Evolutionary conservation across 1,140 invertebrate genomes (phyloP).

Genomic region (Nephotettix cincticeps): DNA sequence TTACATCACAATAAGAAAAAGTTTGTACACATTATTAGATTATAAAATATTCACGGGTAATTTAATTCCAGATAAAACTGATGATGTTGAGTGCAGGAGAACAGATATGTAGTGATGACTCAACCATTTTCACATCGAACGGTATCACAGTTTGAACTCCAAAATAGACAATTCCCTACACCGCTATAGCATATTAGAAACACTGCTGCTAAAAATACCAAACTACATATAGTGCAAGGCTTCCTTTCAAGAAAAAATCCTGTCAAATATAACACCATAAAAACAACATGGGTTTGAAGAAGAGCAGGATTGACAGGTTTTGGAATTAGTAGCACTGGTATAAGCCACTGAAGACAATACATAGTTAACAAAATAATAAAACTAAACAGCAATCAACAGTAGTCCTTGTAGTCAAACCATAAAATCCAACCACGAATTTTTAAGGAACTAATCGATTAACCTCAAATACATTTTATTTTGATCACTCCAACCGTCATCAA

Average conservation of each 20-base stretch:
- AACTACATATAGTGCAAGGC: slow-evolving; percentile 94
- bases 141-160: slow-evolving; percentile 77
- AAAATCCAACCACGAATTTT: background rate
- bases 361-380: slow-evolving; percentile 53
- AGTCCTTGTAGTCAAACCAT: background rate
- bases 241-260: slow-evolving; percentile 94
- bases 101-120: slow-evolving; percentile 8
- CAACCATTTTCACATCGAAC: slow-evolving; percentile 66
- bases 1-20: too few species aligned
- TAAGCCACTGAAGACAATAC: slow-evolving; percentile 98
- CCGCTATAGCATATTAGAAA: slow-evolving; percentile 95
- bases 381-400: background rate
- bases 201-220: slow-evolving; percentile 89
- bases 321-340: slow-evolving; percentile 94
- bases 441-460: background rate
- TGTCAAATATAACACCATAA: slow-evolving; percentile 90
- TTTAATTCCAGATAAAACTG: too few species aligned
- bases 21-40: too few species aligned
- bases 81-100: too few species aligned
- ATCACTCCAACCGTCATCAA: too few species aligned
- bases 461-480: background rate
- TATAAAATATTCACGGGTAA: too few species aligned
- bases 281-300: slow-evolving; percentile 94
- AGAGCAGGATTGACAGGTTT: slow-evolving; percentile 94
- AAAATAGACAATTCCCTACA: slow-evolving; percentile 91